Conservation (phyloP, 2,113 vertebrate species). For the Peromyscus maniculatus region DNA sequence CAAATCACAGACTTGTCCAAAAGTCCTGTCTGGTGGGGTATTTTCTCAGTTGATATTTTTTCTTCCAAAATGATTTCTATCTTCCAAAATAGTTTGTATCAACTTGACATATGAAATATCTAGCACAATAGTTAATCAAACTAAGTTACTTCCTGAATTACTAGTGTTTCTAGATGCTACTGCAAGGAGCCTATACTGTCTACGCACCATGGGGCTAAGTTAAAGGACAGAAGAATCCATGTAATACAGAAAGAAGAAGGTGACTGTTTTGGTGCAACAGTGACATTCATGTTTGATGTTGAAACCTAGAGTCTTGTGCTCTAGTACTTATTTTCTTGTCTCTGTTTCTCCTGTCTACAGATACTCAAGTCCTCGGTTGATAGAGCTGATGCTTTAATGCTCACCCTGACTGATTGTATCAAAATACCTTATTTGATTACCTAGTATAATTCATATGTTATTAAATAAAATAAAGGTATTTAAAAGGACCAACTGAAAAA, state of each 20-base stretch:
- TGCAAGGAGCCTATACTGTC: neutral
- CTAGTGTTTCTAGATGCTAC: no score
- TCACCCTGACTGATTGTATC: neutral
- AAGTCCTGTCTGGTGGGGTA: no score
- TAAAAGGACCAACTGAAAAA: neutral
- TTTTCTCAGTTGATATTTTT: neutral
- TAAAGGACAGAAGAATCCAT: neutral
- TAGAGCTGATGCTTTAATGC: neutral
- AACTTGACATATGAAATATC: neutral
- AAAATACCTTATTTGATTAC: neutral
- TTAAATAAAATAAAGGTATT: neutral
- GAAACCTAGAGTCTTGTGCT: neutral
- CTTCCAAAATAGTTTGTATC: neutral
- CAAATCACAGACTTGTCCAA: neutral
- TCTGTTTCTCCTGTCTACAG: neutral
- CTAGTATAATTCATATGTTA: neutral
- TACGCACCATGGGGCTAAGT: neutral
- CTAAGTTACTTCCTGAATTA: neutral
- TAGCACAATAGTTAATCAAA: neutral
- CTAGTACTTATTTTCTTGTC: fast-evolving
- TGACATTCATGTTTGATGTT: neutral
- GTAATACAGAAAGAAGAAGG: no score
- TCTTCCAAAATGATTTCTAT: neutral
- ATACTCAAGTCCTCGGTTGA: neutral
- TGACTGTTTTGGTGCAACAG: neutral